A percentile compares a stretch with the other conserved stretches of the same genome.
These are phyloP conservation scores for Hypsopygia costalis DNA, from an alignment of 2,888 invertebrate genomes.

Conservation along the genomic window DNA sequence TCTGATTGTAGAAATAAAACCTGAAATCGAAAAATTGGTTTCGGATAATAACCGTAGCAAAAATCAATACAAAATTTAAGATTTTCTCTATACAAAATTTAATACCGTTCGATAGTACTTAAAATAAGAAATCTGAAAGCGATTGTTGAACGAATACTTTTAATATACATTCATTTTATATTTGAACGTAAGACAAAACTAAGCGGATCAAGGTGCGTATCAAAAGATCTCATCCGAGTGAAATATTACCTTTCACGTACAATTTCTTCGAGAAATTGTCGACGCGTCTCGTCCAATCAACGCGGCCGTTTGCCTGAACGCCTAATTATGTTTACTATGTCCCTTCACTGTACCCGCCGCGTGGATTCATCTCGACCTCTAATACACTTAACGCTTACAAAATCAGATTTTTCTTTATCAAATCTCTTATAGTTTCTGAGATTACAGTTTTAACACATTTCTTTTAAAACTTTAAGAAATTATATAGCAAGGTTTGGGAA, in stretches of 20 bases:
- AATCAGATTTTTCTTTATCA: conserved; percentile 1
- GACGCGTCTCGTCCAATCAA: conserved; percentile 57
- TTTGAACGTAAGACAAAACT: conserved; percentile 31
- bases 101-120: too few species aligned
- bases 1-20: too few species aligned
- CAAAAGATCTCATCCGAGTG: conserved; percentile 44
- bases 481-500: too few species aligned
- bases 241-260: conserved; percentile 56
- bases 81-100: too few species aligned
- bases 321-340: conserved; percentile 60
- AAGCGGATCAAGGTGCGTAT: conserved; percentile 35
- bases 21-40: too few species aligned
- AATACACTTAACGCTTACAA: conserved; percentile 3
- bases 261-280: conserved; percentile 50
- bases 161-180: conserved; percentile 27
- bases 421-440: background rate
- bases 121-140: too few species aligned
- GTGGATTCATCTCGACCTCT: conserved; percentile 5
- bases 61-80: too few species aligned
- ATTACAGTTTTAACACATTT: background rate
- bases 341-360: conserved; percentile 2
- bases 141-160: conserved; percentile 23
- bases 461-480: too few species aligned
- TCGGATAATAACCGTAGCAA: too few species aligned
- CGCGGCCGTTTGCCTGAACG: conserved; percentile 38